phyloP scores from a whole-genome alignment of 2,113 vertebrate genomes.

The Engystomops pustulosus region DNA sequence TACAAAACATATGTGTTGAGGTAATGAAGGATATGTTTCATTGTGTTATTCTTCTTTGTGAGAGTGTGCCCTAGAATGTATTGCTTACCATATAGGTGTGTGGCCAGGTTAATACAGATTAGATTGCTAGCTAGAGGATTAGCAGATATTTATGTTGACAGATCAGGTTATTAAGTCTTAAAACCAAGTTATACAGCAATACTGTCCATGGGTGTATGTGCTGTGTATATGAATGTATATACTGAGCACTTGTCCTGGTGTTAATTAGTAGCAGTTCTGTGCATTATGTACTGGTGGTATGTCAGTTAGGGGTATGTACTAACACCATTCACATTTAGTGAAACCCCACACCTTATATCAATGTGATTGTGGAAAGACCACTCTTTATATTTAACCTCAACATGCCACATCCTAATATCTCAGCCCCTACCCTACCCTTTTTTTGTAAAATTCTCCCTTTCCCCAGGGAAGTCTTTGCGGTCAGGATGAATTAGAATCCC shows the following conservation, averaged over 20 bases:
- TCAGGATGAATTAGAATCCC: background rate
- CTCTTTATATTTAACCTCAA: background rate
- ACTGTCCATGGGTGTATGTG: background rate
- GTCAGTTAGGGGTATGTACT: constrained; percentile 22
- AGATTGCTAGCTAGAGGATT: no score
- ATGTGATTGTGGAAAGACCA: background rate
- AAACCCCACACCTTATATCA: background rate
- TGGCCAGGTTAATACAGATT: no score
- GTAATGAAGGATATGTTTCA: no score
- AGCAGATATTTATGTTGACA: no score
- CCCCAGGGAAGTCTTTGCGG: constrained; percentile 21
- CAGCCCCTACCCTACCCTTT: background rate
- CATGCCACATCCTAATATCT: background rate
- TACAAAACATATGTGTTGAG: no score
- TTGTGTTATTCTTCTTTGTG: no score
- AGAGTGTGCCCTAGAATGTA: no score
- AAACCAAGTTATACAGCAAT: background rate
- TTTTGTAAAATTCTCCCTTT: constrained; percentile 1
- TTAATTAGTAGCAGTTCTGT: constrained; percentile 44
- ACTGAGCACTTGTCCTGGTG: background rate
- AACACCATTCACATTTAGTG: background rate
- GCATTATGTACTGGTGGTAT: constrained; percentile 18
- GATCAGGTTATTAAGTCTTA: no score
- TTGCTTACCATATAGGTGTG: no score
- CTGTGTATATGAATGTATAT: no score